These are phyloP conservation scores for Proterorhinus semilunaris DNA, from an alignment of 2,113 vertebrate genomes.

Conservation along the genomic window DNA sequence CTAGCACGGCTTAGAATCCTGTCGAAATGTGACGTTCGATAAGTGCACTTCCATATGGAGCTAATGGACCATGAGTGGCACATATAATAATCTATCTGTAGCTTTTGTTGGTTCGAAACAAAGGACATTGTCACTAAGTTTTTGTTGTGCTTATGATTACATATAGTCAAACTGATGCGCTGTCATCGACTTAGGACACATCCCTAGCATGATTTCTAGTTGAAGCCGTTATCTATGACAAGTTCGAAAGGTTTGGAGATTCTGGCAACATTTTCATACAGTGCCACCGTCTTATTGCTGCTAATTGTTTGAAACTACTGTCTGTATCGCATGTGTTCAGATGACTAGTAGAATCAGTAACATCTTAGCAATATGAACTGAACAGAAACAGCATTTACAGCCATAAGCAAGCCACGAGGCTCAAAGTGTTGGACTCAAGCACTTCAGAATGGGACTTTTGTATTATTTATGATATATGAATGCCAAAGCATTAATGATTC, in stretches of 20 bases:
- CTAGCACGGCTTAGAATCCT: neutral
- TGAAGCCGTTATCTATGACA: slow-evolving; percentile 64
- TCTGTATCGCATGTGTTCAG: slow-evolving; percentile 56
- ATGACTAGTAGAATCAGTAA: slow-evolving; percentile 28
- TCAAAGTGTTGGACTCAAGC: neutral
- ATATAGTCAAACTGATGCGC: slow-evolving; percentile 16
- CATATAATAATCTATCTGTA: slow-evolving; percentile 8
- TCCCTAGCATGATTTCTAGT: slow-evolving; percentile 80
- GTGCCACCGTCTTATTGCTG: slow-evolving; percentile 54
- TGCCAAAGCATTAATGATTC: slow-evolving; percentile 1
- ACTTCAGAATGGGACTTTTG: slow-evolving; percentile 3
- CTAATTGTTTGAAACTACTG: slow-evolving; percentile 43
- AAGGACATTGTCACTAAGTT: slow-evolving; percentile 25
- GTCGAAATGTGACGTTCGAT: slow-evolving; percentile 26
- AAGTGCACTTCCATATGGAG: slow-evolving; percentile 51
- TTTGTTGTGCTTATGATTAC: slow-evolving; percentile 24
- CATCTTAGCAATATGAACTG: slow-evolving; percentile 4
- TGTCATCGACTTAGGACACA: slow-evolving; percentile 71
- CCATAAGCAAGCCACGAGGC: neutral
- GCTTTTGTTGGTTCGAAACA: neutral
- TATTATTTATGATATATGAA: slow-evolving; percentile 4
- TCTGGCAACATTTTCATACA: slow-evolving; percentile 24
- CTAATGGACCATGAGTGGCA: slow-evolving; percentile 21
- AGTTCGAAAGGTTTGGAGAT: slow-evolving; percentile 53
- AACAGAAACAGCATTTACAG: neutral